phyloP scores from a whole-genome alignment of 2,113 vertebrate species.

The Empidonax traillii region DNA sequence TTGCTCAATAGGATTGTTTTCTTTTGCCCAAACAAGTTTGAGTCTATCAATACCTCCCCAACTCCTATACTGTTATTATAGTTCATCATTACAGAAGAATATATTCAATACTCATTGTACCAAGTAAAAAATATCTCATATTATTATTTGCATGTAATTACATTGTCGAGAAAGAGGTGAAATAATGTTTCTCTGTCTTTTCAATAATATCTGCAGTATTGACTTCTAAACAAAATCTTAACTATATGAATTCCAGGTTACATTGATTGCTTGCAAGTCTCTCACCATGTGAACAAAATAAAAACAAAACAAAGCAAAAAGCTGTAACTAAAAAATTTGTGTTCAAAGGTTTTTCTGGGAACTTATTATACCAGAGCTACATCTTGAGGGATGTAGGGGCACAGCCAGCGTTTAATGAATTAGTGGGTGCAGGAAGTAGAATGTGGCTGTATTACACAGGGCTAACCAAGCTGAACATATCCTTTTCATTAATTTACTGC shows the following conservation, averaged over 20 bases:
- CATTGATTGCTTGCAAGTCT: not conserved
- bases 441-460: not conserved
- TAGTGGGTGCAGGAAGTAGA: not conserved
- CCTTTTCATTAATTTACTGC: not conserved
- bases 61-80: not conserved
- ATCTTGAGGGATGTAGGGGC: not conserved
- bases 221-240: not conserved
- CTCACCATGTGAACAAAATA: not conserved
- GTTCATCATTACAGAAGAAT: not conserved
- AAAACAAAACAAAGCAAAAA: no score
- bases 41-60: not conserved
- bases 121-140: not conserved
- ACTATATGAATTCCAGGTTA: not conserved
- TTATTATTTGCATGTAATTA: not conserved
- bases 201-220: not conserved
- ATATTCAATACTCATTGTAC: not conserved
- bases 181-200: not conserved
- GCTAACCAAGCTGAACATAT: not conserved
- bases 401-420: not conserved
- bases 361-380: not conserved
- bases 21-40: not conserved
- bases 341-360: not conserved
- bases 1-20: not conserved
- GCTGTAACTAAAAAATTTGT: not conserved
- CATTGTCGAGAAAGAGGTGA: not conserved